Evolutionary conservation across 2,888 invertebrate species (phyloP), one percentile per base, ranked within the genome.

Genomic region (Chalcis sispes): DNA sequence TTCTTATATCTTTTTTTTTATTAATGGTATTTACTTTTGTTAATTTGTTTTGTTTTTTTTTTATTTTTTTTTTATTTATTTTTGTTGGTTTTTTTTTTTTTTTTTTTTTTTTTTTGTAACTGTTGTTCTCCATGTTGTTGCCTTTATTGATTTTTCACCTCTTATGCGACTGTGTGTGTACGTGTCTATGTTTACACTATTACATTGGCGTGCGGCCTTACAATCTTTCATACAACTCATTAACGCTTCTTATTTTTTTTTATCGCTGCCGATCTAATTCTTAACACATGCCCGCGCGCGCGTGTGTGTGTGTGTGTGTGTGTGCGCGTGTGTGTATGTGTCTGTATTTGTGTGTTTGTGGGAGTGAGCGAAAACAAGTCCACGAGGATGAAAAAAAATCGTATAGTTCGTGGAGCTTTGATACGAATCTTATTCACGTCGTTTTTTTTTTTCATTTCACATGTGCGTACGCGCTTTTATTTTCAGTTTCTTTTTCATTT

Each of bases 121-220:
- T 78, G 72, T 72, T 66, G 61, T 66, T 72, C 56, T 65, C 54
- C 48, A 65, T 75, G 70, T 61, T 71, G 36, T 77, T 77, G 62
- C 77, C 72, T 67, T 75, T 75, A 52, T 32, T 8, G 32, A 32
- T 32, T 32, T 69, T 75, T 70, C 77, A 73, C 54, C 52, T 27
- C 67, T 67, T 73, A 77, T 62, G 59, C 56, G 62, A 77, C 65
- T 79, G 79, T 78, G 75, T 78, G n/a, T n/a, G n/a, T n/a, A n/a
- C n/a, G n/a, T n/a, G n/a, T n/a, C n/a, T n/a, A n/a, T n/a, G n/a
- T n/a, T n/a, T 18, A 64, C 75, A 67, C 77, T 77, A 77, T 64
- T 72, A 75, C 67, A 71, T n/a, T 61, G 20, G 72, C 74, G 72
- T 70, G 75, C 74, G 74, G 67, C 52, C 72, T n/a, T n/a, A n/a